A percentile compares a stretch with the other conserved stretches of the same genome.
phyloP scores from a whole-genome alignment of 1,140 invertebrate species.

The Bombus affinis region DNA sequence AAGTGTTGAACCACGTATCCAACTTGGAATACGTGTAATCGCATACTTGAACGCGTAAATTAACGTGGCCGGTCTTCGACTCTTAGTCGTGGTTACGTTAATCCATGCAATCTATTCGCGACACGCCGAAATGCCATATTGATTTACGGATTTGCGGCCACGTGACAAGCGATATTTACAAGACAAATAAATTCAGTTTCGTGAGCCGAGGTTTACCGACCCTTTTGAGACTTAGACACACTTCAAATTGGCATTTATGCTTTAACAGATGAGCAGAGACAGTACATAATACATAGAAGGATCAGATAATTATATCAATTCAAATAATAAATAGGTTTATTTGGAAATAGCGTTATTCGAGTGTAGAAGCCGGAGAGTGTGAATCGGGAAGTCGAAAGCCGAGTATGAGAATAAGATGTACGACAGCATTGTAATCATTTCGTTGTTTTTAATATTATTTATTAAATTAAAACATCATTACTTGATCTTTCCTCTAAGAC shows the following conservation, averaged over 20 bases:
- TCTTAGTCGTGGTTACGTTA: constrained; percentile 26
- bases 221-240: background rate
- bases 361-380: too few relatives aligned
- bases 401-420: too few relatives aligned
- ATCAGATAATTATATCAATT: too few relatives aligned
- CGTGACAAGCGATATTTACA: background rate
- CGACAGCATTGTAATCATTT: too few relatives aligned
- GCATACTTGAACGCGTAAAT: background rate
- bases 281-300: too few relatives aligned
- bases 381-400: too few relatives aligned
- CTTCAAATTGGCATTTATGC: background rate
- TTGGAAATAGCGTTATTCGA: too few relatives aligned
- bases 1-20: background rate
- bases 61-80: background rate
- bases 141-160: constrained; percentile 12
- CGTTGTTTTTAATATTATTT: too few relatives aligned
- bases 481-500: too few relatives aligned
- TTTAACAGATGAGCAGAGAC: background rate
- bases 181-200: constrained; percentile 2
- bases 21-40: background rate
- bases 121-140: constrained; percentile 16
- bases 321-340: too few relatives aligned
- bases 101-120: constrained; percentile 12
- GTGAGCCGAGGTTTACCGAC: background rate
- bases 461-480: too few relatives aligned